A percentile compares a stretch with the other conserved stretches of the same genome.
These are phyloP conservation scores for Xiphophorus maculatus DNA, from an alignment of 2,113 vertebrate genomes.

Conservation along the genomic window DNA sequence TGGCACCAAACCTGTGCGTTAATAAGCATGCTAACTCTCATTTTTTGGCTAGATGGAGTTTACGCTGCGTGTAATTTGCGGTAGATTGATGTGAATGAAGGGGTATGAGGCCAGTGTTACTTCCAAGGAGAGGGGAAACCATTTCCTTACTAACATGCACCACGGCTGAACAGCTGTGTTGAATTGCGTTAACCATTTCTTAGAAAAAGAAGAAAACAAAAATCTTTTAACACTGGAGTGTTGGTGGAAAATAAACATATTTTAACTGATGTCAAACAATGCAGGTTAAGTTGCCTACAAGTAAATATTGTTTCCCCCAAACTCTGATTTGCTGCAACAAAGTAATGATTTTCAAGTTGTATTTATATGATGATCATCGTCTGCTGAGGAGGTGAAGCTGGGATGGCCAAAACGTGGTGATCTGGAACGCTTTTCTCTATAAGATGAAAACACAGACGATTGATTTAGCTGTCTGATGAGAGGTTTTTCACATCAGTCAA, in stretches of 20 bases:
- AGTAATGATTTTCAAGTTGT: slow-evolving; percentile 52
- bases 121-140: slow-evolving; percentile 28
- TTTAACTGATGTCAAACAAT: slow-evolving; percentile 9
- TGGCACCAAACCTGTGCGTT: slow-evolving; percentile 42
- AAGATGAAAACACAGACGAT: slow-evolving; percentile 57
- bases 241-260: slow-evolving; percentile 1
- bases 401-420: slow-evolving; percentile 28
- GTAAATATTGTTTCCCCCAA: slow-evolving; percentile 28
- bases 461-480: slow-evolving; percentile 44
- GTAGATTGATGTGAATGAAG: slow-evolving; percentile 30
- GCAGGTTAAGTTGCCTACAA: slow-evolving; percentile 19
- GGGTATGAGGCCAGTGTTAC: slow-evolving; percentile 22
- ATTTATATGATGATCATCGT: slow-evolving; percentile 33
- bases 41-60: slow-evolving; percentile 53
- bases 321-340: slow-evolving; percentile 5
- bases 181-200: slow-evolving; percentile 1
- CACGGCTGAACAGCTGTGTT: slow-evolving; percentile 14
- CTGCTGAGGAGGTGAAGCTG: slow-evolving; percentile 19
- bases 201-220: not conserved
- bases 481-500: slow-evolving; percentile 14
- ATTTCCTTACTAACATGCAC: slow-evolving; percentile 45
- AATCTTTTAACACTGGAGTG: not conserved
- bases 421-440: slow-evolving; percentile 57
- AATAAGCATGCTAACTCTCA: slow-evolving; percentile 56
- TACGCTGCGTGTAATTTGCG: slow-evolving; percentile 56